Percentiles rank a stretch among this genome's conserved stretches.
These are phyloP conservation scores for Lasioglossum vierecki DNA, from an alignment of 2,888 invertebrate genomes.

Conservation along the genomic window DNA sequence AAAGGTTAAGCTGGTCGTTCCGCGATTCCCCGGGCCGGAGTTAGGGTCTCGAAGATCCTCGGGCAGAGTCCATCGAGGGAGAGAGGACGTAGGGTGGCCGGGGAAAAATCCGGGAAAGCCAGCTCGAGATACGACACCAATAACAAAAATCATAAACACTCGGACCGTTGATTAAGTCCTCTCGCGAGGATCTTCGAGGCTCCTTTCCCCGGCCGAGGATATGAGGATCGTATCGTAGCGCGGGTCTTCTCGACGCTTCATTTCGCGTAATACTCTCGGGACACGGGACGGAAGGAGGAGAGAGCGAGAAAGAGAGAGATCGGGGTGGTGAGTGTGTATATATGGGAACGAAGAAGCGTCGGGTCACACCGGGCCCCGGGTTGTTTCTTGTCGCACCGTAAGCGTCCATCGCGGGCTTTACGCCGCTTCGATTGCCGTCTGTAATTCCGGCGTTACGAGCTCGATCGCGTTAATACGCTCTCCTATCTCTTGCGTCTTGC, in stretches of 20 bases:
- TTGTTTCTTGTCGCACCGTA: slow-evolving; percentile 38
- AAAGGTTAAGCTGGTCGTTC: slow-evolving; percentile 51
- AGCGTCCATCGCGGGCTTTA: slow-evolving; percentile 67
- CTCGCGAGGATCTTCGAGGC: slow-evolving; percentile 70
- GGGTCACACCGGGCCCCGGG: slow-evolving; percentile 19
- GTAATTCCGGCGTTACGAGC: slow-evolving; percentile 71
- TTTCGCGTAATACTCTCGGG: slow-evolving; percentile 79
- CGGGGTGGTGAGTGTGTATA: slow-evolving; percentile 23
- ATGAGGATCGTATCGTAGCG: slow-evolving; percentile 73
- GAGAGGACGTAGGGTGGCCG: slow-evolving; percentile 24
- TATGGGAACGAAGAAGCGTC: slow-evolving; percentile 31
- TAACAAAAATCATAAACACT: slow-evolving; percentile 84
- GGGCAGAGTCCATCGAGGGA: background rate
- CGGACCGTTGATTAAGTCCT: slow-evolving; percentile 83
- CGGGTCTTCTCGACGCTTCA: slow-evolving; percentile 72
- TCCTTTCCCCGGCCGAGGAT: slow-evolving; percentile 58
- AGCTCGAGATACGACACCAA: slow-evolving; percentile 80
- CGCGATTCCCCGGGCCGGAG: slow-evolving; percentile 24
- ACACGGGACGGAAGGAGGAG: slow-evolving; percentile 31
- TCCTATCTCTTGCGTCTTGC: slow-evolving; percentile 27
- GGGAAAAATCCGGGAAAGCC: slow-evolving; percentile 63
- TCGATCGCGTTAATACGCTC: slow-evolving; percentile 69
- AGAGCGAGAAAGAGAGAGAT: background rate
- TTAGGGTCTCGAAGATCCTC: background rate
- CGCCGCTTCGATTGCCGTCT: slow-evolving; percentile 70